These are phyloP conservation scores for Nezara viridula DNA, from an alignment of 2,888 invertebrate species.

Conservation along the genomic window DNA sequence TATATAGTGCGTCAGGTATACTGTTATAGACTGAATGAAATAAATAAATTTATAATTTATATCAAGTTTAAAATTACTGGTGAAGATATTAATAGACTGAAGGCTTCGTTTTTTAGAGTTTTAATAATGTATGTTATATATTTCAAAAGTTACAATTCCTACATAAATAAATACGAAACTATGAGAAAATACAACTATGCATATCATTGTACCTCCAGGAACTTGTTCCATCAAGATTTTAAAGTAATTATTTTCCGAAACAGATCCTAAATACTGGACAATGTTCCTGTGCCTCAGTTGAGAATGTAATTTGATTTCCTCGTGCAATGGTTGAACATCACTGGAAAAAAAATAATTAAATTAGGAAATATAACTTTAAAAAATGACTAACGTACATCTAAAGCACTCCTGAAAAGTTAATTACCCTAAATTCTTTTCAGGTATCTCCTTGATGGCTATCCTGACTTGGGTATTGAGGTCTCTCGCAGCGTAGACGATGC, in stretches of 20 bases:
- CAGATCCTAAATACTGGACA: constrained; percentile 94
- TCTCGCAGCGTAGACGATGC: constrained; percentile 92
- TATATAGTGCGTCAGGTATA: too few relatives aligned
- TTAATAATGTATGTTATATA: too few relatives aligned
- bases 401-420: background rate
- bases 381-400: background rate
- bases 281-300: constrained; percentile 96
- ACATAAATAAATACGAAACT: background rate
- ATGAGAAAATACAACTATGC: background rate
- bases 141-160: too few relatives aligned
- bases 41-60: too few relatives aligned
- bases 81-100: too few relatives aligned
- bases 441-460: constrained; percentile 98
- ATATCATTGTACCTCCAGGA: constrained; percentile 80
- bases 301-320: constrained; percentile 97
- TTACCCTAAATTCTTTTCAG: constrained; percentile 82
- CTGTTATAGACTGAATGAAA: too few relatives aligned
- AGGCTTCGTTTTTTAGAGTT: too few relatives aligned
- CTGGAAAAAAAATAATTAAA: constrained; percentile 67
- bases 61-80: too few relatives aligned
- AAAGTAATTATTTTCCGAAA: constrained; percentile 94
- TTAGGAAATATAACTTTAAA: constrained; percentile 27
- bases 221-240: constrained; percentile 99
- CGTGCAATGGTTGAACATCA: constrained; percentile 97
- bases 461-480: constrained; percentile 93